Conservation (phyloP, 1,140 invertebrate genomes). For the Tetragonula clypearis region DNA sequence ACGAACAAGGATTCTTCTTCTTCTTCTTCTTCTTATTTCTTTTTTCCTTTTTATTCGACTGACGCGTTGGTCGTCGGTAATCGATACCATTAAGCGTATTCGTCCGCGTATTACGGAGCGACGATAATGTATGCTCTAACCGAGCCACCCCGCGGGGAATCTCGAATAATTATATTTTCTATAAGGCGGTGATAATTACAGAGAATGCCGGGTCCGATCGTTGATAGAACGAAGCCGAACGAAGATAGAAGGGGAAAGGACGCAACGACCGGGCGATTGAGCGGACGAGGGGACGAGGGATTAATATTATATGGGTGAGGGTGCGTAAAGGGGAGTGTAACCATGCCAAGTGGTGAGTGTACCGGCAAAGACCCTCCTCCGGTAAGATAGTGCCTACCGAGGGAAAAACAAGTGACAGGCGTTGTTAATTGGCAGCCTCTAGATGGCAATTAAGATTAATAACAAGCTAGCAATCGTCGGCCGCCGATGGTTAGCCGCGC, state of each 20-base stretch:
- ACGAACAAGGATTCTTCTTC: background rate
- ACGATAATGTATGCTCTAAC: conserved; percentile 51
- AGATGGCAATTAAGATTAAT: conserved; percentile 80
- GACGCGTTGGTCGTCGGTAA: conserved; percentile 21
- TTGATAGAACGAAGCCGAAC: conserved; percentile 47
- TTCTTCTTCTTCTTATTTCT: too few species aligned
- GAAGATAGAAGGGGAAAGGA: conserved; percentile 42
- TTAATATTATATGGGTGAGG: conserved; percentile 30
- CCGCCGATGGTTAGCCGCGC: conserved; percentile 23
- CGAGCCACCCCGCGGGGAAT: conserved; percentile 27
- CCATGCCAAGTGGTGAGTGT: conserved; percentile 20
- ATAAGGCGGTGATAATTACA: conserved; percentile 65
- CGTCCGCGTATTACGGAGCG: conserved; percentile 27
- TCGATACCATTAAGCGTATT: conserved; percentile 45
- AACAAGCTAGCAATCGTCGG: conserved; percentile 70
- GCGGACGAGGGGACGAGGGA: background rate
- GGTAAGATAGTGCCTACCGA: conserved; percentile 44
- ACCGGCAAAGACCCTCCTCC: conserved; percentile 23
- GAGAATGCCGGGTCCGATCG: conserved; percentile 57
- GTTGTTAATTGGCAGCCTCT: conserved; percentile 79
- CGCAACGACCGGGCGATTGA: background rate
- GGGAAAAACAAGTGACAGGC: conserved; percentile 74
- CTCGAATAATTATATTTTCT: conserved; percentile 66
- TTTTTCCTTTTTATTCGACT: background rate
- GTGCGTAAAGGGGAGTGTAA: conserved; percentile 31